Conservation (phyloP, 2,888 invertebrate species). For the Drosophila greeni region DNA sequence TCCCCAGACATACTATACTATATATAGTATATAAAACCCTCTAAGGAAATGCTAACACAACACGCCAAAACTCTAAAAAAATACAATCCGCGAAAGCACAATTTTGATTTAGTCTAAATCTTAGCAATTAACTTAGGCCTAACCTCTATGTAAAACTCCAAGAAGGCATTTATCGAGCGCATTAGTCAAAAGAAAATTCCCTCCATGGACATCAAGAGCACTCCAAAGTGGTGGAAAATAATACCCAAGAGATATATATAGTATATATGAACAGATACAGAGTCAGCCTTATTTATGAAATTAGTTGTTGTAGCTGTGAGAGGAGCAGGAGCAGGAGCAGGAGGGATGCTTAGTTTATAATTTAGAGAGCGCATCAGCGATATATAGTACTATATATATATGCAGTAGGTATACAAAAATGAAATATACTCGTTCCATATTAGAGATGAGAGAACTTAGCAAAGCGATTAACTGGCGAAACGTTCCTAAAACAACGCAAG, state of each 20-base stretch:
- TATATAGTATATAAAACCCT: slow-evolving; percentile 1
- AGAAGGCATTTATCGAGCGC: slow-evolving; percentile 59
- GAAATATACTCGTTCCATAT: slow-evolving; percentile 48
- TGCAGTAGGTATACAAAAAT: slow-evolving; percentile 37
- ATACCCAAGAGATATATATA: slow-evolving; percentile 24
- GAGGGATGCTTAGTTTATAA: slow-evolving; percentile 64
- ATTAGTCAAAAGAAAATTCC: slow-evolving; percentile 57
- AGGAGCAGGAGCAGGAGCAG: slow-evolving; percentile 7
- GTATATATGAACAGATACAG: slow-evolving; percentile 20
- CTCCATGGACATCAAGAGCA: slow-evolving; percentile 54
- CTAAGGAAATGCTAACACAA: slow-evolving; percentile 50
- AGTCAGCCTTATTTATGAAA: slow-evolving; percentile 70
- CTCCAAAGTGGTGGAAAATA: slow-evolving; percentile 35
- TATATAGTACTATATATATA: slow-evolving; percentile 30
- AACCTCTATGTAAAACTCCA: slow-evolving; percentile 45
- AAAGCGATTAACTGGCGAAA: slow-evolving; percentile 48
- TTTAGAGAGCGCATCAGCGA: slow-evolving; percentile 64
- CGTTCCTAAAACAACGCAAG: slow-evolving; percentile 56
- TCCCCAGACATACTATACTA: too few species aligned
- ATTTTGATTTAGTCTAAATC: slow-evolving; percentile 67
- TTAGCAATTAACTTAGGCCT: slow-evolving; percentile 64
- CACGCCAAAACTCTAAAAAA: slow-evolving; percentile 54
- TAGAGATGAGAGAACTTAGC: slow-evolving; percentile 46
- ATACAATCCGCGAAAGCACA: slow-evolving; percentile 70
- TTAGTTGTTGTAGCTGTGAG: slow-evolving; percentile 64